Percentiles rank a stretch among this genome's conserved stretches.
phyloP scores from a whole-genome alignment of 2,113 vertebrate genomes.

The Gymnobelideus leadbeateri region DNA sequence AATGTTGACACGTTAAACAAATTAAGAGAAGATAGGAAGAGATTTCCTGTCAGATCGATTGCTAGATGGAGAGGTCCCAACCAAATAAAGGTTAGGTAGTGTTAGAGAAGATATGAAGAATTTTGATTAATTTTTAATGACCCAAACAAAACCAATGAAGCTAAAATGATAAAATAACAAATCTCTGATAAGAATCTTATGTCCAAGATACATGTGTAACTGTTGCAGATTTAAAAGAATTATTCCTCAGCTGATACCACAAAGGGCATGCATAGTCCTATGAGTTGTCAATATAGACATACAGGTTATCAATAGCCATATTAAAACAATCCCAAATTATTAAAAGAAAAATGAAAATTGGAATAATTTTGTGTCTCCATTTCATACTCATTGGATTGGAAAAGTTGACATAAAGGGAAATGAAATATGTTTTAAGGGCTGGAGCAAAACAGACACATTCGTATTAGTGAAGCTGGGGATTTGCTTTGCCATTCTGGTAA shows the following conservation, averaged over 20 bases:
- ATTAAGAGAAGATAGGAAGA: neutral
- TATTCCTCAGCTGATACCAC: neutral
- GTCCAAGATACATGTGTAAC: neutral
- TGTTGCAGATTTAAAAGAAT: neutral
- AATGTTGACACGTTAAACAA: neutral
- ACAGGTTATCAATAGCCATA: neutral
- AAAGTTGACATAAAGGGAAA: neutral
- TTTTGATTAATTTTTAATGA: neutral
- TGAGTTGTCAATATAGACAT: neutral
- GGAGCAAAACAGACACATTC: neutral
- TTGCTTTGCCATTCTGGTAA: neutral
- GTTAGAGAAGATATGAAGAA: neutral
- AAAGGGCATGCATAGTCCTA: neutral
- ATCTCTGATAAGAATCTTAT: neutral
- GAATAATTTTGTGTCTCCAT: neutral
- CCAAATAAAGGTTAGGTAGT: neutral
- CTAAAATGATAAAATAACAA: neutral
- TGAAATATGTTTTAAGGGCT: no score
- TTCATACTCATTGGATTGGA: no score
- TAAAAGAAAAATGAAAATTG: neutral
- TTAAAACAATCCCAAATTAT: neutral
- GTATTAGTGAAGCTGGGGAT: neutral
- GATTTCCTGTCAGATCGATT: neutral
- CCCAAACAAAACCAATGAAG: neutral
- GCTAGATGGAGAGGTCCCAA: neutral